phyloP scores from a whole-genome alignment of 2,888 invertebrate species.

The Ormyrus thymus region DNA sequence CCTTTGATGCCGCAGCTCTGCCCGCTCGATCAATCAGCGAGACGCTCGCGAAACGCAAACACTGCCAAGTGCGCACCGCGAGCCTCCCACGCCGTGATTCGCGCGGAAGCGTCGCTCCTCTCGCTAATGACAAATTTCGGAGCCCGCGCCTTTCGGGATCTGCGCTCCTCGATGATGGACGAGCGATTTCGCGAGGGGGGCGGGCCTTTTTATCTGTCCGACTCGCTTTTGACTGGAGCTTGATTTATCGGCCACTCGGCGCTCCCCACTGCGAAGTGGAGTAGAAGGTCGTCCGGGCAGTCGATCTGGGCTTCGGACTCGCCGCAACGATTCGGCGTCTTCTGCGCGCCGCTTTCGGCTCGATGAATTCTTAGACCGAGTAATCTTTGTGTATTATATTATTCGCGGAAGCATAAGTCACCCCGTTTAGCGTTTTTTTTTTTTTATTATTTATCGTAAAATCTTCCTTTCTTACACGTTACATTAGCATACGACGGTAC shows the following conservation, averaged over 20 bases:
- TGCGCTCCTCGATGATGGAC: background rate
- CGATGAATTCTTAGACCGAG: too few species aligned
- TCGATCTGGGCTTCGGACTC: too few species aligned
- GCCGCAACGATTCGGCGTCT: too few species aligned
- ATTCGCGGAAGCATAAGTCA: too few species aligned
- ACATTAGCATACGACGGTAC: background rate
- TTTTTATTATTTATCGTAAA: too few species aligned
- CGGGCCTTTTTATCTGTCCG: conserved; percentile 11
- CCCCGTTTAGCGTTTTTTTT: background rate
- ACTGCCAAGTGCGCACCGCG: conserved; percentile 13
- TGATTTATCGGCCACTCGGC: conserved; percentile 11
- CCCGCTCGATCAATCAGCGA: background rate
- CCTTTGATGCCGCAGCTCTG: background rate
- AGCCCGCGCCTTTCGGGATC: background rate
- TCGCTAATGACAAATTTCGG: conserved; percentile 10
- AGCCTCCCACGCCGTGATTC: conserved; percentile 12
- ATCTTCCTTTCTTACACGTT: too few species aligned
- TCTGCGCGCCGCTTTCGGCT: too few species aligned
- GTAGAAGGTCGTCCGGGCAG: too few species aligned
- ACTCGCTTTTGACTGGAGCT: background rate
- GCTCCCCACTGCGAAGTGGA: background rate
- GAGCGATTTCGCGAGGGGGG: conserved; percentile 14
- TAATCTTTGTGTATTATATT: too few species aligned
- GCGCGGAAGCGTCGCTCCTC: conserved; percentile 7
- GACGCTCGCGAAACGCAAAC: background rate